Percentiles rank a stretch among this genome's conserved stretches.
Evolutionary conservation across 2,113 vertebrate species (phyloP).

Genomic region (Cynopterus brachyotis): DNA sequence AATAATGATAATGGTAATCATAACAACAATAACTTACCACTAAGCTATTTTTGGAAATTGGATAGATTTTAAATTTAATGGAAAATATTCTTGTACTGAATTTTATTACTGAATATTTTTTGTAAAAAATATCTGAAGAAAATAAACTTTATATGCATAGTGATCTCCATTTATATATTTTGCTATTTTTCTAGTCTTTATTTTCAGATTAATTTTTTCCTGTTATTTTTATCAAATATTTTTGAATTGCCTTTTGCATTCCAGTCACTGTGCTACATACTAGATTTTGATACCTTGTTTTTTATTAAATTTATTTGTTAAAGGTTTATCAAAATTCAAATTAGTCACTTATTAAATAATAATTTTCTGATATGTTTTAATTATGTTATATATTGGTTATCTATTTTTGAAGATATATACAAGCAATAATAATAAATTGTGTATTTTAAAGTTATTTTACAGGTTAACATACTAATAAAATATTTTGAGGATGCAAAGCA

Average conservation of each 20-base stretch:
- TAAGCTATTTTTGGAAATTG: not conserved
- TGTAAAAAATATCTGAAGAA: not conserved
- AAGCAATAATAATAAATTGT: not conserved
- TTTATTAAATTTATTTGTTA: not conserved
- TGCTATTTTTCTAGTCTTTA: not conserved
- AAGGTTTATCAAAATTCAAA: not conserved
- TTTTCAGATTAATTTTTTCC: not conserved
- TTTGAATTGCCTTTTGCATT: not conserved
- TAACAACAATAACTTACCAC: not conserved
- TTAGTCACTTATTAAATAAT: not conserved
- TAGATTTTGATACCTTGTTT: not conserved
- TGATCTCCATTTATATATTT: not conserved
- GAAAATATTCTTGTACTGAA: not conserved
- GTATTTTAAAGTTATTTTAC: not conserved
- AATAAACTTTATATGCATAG: not conserved
- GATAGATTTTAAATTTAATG: not conserved
- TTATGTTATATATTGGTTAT: not conserved
- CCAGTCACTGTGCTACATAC: not conserved
- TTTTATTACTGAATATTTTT: not conserved
- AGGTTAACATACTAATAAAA: not conserved
- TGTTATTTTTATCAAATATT: not conserved
- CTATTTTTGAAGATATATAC: not conserved
- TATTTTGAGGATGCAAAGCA: not conserved
- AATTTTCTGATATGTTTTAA: not conserved
- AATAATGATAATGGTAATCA: not conserved